Percentiles rank a stretch among this genome's conserved stretches.
These are phyloP conservation scores for Drosophila bocki DNA, from an alignment of 1,140 invertebrate genomes.

Conservation along the genomic window DNA sequence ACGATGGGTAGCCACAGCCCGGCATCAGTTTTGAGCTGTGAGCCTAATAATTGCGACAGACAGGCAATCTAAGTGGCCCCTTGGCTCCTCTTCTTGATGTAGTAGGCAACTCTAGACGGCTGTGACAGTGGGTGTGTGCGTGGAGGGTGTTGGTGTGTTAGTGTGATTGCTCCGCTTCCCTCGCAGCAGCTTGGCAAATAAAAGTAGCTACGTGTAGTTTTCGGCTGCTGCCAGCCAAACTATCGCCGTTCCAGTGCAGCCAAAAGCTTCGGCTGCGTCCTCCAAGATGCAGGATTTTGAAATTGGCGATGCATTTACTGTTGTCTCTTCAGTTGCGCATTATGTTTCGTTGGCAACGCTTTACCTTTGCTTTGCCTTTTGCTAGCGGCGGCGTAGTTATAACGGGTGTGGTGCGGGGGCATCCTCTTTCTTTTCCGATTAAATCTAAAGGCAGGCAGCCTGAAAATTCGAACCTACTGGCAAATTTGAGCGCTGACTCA, in stretches of 20 bases:
- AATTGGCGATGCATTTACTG: slow-evolving; percentile 2
- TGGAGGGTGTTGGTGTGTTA: slow-evolving; percentile 58
- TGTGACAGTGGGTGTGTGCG: slow-evolving; percentile 46
- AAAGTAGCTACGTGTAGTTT: slow-evolving; percentile 83
- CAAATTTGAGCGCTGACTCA: slow-evolving; percentile 52
- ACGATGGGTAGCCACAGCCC: not conserved
- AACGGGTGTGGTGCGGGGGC: not conserved
- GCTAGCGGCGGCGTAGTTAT: not conserved
- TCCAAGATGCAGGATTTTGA: not conserved
- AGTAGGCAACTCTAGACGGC: slow-evolving; percentile 56
- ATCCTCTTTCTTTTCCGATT: slow-evolving; percentile 24
- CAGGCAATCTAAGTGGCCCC: not conserved
- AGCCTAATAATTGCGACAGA: slow-evolving; percentile 2
- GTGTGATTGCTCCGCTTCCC: slow-evolving; percentile 29
- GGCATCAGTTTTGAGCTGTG: not conserved
- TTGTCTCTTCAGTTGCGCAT: slow-evolving; percentile 30
- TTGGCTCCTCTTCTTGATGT: not conserved
- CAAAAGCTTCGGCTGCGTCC: not conserved
- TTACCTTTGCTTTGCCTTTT: slow-evolving; percentile 2
- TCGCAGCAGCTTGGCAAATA: slow-evolving; percentile 48
- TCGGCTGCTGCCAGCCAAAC: slow-evolving; percentile 39
- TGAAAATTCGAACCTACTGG: slow-evolving; percentile 25
- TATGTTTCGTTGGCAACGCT: slow-evolving; percentile 51
- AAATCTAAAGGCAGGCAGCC: slow-evolving; percentile 38
- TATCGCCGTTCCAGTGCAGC: slow-evolving; percentile 12